phyloP scores from a whole-genome alignment of 2,113 vertebrate species.

The Cariama cristata region DNA sequence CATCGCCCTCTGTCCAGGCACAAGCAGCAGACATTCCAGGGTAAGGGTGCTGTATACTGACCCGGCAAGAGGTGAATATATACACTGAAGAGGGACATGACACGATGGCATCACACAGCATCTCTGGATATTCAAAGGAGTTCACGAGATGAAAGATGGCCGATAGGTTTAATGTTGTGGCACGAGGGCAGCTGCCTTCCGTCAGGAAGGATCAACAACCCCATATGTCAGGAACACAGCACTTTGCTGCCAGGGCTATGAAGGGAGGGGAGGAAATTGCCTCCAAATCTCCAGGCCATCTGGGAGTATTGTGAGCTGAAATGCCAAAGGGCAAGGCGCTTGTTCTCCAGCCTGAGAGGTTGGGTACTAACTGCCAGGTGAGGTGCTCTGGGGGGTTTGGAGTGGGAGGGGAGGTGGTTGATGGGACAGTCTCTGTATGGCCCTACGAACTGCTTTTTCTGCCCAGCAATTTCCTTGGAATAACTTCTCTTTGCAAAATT shows the following conservation, averaged over 20 bases:
- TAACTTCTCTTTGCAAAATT: background rate
- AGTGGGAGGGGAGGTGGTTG: background rate
- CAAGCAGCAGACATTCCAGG: background rate
- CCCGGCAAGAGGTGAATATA: background rate
- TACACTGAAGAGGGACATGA: background rate
- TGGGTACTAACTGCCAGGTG: fast-evolving
- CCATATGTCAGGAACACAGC: background rate
- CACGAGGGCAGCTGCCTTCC: background rate
- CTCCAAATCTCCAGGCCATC: background rate
- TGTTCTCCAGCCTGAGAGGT: background rate
- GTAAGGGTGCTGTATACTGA: background rate
- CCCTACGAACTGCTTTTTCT: background rate
- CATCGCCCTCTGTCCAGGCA: background rate
- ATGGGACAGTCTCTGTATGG: background rate
- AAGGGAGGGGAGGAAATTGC: background rate
- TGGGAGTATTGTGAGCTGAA: background rate
- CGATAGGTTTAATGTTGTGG: background rate
- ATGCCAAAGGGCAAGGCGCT: background rate
- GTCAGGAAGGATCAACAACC: background rate
- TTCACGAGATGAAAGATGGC: background rate
- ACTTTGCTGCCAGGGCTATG: background rate
- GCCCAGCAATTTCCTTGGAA: background rate
- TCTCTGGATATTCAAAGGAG: background rate
- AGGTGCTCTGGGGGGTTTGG: background rate
- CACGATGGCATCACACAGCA: background rate